Conservation (phyloP, 2,797 vertebrate genomes). For the Echeneis naucrates region DNA sequence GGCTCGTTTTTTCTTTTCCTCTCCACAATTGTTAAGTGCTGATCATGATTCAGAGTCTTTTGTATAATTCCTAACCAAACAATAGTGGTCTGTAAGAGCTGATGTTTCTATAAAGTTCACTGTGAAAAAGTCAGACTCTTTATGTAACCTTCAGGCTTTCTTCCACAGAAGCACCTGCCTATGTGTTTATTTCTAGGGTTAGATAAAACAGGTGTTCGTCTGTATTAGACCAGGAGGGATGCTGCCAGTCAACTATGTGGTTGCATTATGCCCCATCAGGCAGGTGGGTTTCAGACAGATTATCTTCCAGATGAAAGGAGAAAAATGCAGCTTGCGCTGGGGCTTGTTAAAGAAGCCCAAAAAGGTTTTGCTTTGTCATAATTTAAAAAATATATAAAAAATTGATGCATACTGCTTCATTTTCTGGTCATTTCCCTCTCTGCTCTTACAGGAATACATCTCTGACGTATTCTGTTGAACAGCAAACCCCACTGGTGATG, state of each 20-base stretch:
- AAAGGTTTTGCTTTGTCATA: neutral
- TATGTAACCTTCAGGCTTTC: constrained; percentile 16
- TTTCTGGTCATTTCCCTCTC: constrained; percentile 33
- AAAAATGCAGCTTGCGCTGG: neutral
- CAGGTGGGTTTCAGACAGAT: neutral
- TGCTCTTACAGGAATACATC: constrained; percentile 35
- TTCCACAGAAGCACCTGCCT: constrained; percentile 27
- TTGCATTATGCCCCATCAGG: neutral
- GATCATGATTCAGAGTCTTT: neutral
- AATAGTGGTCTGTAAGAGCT: constrained; percentile 11
- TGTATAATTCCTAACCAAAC: neutral
- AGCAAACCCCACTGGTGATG: constrained; percentile 43
- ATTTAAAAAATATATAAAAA: neutral
- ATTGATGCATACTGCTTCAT: constrained; percentile 7
- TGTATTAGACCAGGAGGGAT: constrained; percentile 17
- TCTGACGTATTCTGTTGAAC: constrained; percentile 6
- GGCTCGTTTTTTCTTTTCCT: neutral
- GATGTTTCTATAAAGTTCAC: constrained; percentile 6
- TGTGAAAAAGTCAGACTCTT: constrained; percentile 22
- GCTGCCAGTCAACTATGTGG: neutral
- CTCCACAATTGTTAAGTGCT: neutral
- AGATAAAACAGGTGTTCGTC: constrained; percentile 34
- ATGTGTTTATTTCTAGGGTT: constrained; percentile 14
- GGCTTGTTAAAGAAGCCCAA: neutral
- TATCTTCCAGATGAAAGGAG: constrained; percentile 1